These are phyloP conservation scores for Schizopygopsis pylzovi DNA, from an alignment of 2,797 vertebrate species.

Conservation along the genomic window DNA sequence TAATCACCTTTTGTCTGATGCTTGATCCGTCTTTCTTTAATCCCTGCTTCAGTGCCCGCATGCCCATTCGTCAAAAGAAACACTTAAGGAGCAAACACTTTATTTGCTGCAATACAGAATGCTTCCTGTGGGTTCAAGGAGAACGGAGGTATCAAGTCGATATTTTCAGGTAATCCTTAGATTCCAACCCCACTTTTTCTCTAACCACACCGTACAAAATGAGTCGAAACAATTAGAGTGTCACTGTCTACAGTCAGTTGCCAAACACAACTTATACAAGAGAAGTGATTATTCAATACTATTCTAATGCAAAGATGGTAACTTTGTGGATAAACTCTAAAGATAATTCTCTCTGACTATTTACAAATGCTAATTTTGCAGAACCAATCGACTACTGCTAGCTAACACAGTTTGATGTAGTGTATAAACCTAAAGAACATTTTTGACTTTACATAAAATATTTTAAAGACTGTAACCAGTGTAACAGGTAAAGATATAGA, in stretches of 20 bases:
- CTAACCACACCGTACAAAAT: background rate
- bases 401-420: background rate
- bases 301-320: background rate
- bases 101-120: constrained; percentile 12
- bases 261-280: background rate
- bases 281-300: background rate
- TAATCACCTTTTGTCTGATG: constrained; percentile 76
- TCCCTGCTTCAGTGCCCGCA: constrained; percentile 65
- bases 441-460: background rate
- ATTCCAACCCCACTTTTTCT: constrained; percentile 8
- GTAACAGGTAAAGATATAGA: background rate
- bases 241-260: background rate
- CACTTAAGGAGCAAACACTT: constrained; percentile 74
- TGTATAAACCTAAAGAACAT: background rate
- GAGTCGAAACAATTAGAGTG: too few species aligned
- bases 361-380: background rate
- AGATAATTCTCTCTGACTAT: background rate
- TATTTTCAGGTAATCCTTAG: constrained; percentile 25
- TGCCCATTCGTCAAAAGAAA: constrained; percentile 73
- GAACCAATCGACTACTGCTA: background rate
- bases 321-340: background rate
- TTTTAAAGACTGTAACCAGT: background rate
- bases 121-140: background rate
- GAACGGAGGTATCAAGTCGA: background rate
- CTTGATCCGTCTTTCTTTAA: constrained; percentile 72